A percentile compares a stretch with the other conserved stretches of the same genome.
phyloP scores from a whole-genome alignment of 2,797 vertebrate species.

The Cephalopachus bancanus region DNA sequence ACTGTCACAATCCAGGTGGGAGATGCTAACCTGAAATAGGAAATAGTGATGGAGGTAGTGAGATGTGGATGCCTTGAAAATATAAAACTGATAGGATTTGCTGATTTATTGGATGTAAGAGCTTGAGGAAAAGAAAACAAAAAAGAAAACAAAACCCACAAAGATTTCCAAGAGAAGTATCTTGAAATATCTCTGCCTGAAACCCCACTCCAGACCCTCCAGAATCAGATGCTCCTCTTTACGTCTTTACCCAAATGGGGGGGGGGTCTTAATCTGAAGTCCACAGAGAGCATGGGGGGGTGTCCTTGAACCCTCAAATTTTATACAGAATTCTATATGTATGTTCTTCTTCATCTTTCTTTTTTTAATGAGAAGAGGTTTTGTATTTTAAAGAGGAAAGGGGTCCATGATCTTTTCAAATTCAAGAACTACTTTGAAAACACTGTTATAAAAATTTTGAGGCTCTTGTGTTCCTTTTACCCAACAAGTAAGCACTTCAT shows the following conservation, averaged over 20 bases:
- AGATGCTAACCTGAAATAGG: conserved; percentile 14
- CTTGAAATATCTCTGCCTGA: conserved; percentile 1
- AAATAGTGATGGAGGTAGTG: not conserved
- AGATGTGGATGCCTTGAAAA: conserved; percentile 49
- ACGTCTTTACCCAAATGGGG: conserved; percentile 11
- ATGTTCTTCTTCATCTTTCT: not conserved
- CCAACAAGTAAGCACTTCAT: conserved; percentile 3
- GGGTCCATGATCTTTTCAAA: not conserved
- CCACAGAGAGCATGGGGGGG: not conserved
- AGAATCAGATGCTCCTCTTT: conserved; percentile 14
- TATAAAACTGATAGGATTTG: not conserved
- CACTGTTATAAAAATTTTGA: conserved; percentile 9
- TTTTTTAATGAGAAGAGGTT: not conserved
- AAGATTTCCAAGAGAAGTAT: conserved; percentile 6
- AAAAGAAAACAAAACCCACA: conserved; percentile 48
- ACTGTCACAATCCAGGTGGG: conserved; percentile 12
- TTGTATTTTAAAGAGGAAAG: not conserved
- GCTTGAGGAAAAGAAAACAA: conserved; percentile 12
- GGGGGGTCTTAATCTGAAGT: conserved; percentile 25
- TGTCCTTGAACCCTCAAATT: not conserved
- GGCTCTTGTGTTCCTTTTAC: conserved; percentile 34
- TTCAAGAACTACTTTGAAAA: conserved; percentile 54
- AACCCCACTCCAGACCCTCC: not conserved
- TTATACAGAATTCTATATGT: not conserved
- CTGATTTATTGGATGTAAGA: conserved; percentile 12